Conservation (phyloP, 1,140 invertebrate species). For the Heterodera schachtii region DNA sequence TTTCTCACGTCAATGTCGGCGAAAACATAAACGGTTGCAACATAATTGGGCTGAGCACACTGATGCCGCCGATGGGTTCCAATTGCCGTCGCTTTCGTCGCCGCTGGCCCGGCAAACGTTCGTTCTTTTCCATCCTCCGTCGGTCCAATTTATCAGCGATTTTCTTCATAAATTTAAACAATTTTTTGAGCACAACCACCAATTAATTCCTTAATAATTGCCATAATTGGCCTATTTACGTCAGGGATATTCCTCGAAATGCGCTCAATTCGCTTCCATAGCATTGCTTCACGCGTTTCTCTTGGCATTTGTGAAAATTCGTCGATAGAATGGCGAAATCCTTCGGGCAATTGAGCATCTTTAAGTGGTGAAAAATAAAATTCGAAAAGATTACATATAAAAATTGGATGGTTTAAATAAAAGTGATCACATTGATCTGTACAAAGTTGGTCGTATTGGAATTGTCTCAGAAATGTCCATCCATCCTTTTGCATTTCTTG, state of each 20-base stretch:
- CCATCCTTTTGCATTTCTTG: constrained; percentile 52
- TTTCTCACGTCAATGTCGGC: constrained; percentile 44
- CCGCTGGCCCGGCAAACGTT: background rate
- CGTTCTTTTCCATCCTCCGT: background rate
- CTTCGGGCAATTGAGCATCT: constrained; percentile 45
- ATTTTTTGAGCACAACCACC: too few species aligned
- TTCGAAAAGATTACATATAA: background rate
- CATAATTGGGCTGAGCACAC: constrained; percentile 32
- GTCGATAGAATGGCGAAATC: constrained; percentile 35
- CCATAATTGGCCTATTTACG: constrained; percentile 17
- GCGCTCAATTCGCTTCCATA: constrained; percentile 59
- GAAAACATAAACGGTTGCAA: constrained; percentile 61
- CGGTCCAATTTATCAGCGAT: constrained; percentile 33
- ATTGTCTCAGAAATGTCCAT: constrained; percentile 55
- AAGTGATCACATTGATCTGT: constrained; percentile 38
- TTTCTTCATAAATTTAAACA: constrained; percentile 1
- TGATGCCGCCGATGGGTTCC: background rate
- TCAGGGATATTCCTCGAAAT: constrained; percentile 58
- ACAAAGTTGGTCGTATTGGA: constrained; percentile 53
- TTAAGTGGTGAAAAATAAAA: background rate
- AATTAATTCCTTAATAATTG: too few species aligned
- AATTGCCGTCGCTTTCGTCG: background rate
- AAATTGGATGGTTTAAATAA: background rate
- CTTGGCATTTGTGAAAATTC: constrained; percentile 34
- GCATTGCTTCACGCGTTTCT: constrained; percentile 40